phyloP scores from a whole-genome alignment of 1,140 invertebrate species.

The Aphidius gifuensis region DNA sequence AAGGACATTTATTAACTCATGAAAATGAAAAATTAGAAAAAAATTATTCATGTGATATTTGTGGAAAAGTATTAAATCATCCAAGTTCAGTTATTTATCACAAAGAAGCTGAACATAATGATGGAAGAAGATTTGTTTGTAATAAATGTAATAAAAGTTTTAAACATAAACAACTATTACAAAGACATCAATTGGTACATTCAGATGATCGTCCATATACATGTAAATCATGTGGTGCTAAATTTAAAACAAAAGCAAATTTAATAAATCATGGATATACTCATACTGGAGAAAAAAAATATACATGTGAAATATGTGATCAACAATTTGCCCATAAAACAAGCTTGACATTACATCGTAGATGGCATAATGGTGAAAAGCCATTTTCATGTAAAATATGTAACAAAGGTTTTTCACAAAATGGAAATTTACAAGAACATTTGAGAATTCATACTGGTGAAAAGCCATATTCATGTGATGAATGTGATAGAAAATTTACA shows the following conservation, averaged over 20 bases:
- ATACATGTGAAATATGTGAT: constrained; percentile 72
- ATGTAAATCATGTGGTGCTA: constrained; percentile 62
- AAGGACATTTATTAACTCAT: constrained; percentile 58
- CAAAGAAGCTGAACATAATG: constrained; percentile 67
- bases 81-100: constrained; percentile 69
- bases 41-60: constrained; percentile 64
- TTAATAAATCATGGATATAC: constrained; percentile 66
- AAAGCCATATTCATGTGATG: constrained; percentile 63
- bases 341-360: constrained; percentile 65
- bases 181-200: constrained; percentile 70
- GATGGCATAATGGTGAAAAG: constrained; percentile 60
- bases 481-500: constrained; percentile 70
- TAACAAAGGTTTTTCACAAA: constrained; percentile 62
- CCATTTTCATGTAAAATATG: constrained; percentile 63
- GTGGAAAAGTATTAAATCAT: constrained; percentile 66
- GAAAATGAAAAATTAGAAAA: constrained; percentile 45
- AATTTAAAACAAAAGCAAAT: constrained; percentile 71
- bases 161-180: constrained; percentile 67
- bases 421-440: constrained; percentile 62
- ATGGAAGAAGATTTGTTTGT: constrained; percentile 64
- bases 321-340: constrained; percentile 74
- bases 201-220: constrained; percentile 61
- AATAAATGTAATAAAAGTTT: constrained; percentile 69
- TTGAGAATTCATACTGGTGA: constrained; percentile 63
- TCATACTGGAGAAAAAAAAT: constrained; percentile 70